Percentiles rank a stretch among this genome's conserved stretches.
phyloP scores from a whole-genome alignment of 2,797 vertebrate species.

The Epinephelus awoara region DNA sequence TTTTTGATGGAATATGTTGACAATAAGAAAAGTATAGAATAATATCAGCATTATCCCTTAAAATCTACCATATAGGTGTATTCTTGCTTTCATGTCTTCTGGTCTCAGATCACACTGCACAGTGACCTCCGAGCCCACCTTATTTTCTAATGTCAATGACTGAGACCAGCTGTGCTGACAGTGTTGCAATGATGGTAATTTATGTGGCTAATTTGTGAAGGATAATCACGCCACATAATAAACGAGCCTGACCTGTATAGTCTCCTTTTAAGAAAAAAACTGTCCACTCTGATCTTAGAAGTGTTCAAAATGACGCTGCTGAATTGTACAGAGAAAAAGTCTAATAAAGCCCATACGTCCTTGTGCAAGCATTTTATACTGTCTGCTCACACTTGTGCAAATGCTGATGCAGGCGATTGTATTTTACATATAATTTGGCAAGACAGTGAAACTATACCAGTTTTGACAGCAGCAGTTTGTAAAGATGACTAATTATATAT shows the following conservation, averaged over 20 bases:
- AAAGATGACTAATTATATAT: slow-evolving; percentile 8
- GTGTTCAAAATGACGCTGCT: slow-evolving; percentile 11
- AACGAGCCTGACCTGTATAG: slow-evolving; percentile 71
- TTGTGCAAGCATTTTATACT: slow-evolving; percentile 39
- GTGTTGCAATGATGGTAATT: slow-evolving; percentile 60
- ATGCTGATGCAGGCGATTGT: slow-evolving; percentile 39
- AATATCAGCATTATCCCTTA: background rate
- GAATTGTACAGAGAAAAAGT: slow-evolving; percentile 29
- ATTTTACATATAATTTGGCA: slow-evolving; percentile 12
- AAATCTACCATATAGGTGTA: background rate
- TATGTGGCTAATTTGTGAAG: slow-evolving; percentile 72
- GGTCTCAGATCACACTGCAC: slow-evolving; percentile 2
- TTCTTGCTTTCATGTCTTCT: background rate
- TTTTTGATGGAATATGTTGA: background rate
- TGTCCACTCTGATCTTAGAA: slow-evolving; percentile 6
- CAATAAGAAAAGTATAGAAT: background rate
- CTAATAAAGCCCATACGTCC: slow-evolving; percentile 25
- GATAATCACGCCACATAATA: slow-evolving; percentile 80
- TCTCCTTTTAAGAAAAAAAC: slow-evolving; percentile 24
- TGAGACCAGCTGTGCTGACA: slow-evolving; percentile 60
- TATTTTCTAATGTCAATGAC: slow-evolving; percentile 55
- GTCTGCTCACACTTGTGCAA: slow-evolving; percentile 37
- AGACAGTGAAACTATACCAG: background rate
- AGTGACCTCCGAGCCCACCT: background rate
- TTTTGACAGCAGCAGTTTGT: slow-evolving; percentile 9